Evolutionary conservation across 2,113 vertebrate species (phyloP).

Genomic region (Platichthys flesus): DNA sequence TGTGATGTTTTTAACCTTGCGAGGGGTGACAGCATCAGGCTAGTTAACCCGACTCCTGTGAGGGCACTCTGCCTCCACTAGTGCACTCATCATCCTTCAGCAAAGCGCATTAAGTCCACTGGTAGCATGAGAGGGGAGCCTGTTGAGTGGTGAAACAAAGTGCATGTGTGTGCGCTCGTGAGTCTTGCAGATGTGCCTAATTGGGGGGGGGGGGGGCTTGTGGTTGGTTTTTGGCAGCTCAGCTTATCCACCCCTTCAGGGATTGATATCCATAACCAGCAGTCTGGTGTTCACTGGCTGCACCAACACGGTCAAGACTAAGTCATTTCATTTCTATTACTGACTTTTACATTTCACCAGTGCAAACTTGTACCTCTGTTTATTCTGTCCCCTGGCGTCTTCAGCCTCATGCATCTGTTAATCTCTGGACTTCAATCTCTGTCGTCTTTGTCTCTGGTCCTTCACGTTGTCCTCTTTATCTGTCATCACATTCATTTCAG

Average conservation of each 20-base stretch:
- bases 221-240: not conserved
- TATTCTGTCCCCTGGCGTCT: not conserved
- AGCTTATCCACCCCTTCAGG: not conserved
- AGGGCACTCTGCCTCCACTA: conserved; percentile 57
- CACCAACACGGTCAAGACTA: too few species aligned
- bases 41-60: conserved; percentile 63
- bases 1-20: conserved; percentile 69
- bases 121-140: conserved; percentile 39
- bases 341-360: too few species aligned
- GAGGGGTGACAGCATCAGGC: conserved; percentile 54
- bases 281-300: too few species aligned
- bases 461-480: not conserved
- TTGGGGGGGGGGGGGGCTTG: not conserved
- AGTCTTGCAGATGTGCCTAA: conserved; percentile 40
- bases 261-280: too few species aligned
- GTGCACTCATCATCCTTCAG: conserved; percentile 60
- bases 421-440: not conserved
- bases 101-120: conserved; percentile 63
- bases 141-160: conserved; percentile 53
- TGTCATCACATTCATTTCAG: not conserved
- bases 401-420: not conserved
- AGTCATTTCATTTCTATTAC: too few species aligned
- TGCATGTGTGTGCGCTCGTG: conserved; percentile 37
- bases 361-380: too few species aligned
- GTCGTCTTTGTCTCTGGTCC: not conserved